Percentiles rank a stretch among this genome's conserved stretches.
phyloP scores from a whole-genome alignment of 2,888 invertebrate genomes.

The Rapana venosa region DNA sequence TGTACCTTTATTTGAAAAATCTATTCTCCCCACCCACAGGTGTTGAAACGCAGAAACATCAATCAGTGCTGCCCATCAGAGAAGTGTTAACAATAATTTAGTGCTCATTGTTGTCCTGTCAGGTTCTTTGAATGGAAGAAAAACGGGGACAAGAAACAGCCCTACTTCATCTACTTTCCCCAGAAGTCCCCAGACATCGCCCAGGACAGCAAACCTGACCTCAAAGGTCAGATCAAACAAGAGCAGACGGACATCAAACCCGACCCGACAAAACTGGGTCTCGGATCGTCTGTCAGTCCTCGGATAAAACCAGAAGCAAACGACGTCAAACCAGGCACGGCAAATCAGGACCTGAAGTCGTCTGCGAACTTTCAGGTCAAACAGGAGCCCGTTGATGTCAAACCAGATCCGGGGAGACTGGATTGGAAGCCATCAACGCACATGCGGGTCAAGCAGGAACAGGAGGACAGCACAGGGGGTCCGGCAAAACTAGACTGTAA shows the following conservation, averaged over 20 bases:
- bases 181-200: conserved; percentile 19
- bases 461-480: background rate
- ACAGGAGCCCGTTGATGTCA: background rate
- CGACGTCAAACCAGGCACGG: background rate
- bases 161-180: conserved; percentile 49
- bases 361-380: background rate
- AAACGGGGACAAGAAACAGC: conserved; percentile 47
- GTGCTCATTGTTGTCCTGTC: background rate
- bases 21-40: too few species aligned
- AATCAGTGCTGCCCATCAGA: too few species aligned
- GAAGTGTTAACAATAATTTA: too few species aligned
- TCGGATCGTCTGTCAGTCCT: background rate
- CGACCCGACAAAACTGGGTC: background rate
- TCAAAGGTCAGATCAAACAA: background rate
- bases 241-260: background rate
- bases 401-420: background rate
- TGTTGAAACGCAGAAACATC: too few species aligned
- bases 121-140: conserved; percentile 53
- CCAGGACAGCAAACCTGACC: conserved; percentile 26
- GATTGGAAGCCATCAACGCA: background rate
- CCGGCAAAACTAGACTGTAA: background rate
- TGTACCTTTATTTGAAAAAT: too few species aligned
- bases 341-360: background rate
- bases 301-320: background rate
- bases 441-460: background rate